A percentile compares a stretch with the other conserved stretches of the same genome.
Conservation (phyloP, 2,888 invertebrate genomes). For the Himalopsyche kuldschensis region DNA sequence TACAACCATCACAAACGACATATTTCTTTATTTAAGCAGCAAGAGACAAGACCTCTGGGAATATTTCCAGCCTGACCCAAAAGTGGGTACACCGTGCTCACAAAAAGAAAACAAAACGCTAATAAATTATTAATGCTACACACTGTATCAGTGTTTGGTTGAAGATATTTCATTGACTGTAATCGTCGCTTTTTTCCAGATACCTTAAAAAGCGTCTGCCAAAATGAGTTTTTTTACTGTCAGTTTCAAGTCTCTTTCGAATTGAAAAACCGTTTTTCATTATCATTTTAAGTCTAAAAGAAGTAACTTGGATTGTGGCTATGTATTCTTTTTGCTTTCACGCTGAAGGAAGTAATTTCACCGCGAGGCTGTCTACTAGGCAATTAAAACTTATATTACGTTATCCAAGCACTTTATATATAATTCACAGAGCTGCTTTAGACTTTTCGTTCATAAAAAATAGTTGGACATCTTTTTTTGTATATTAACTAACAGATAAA, state of each 20-base stretch:
- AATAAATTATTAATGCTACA: slow-evolving; percentile 1
- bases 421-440: no score
- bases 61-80: background rate
- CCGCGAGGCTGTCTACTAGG: background rate
- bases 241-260: background rate
- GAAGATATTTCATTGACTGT: background rate
- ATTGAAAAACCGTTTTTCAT: background rate
- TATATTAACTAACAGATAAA: no score
- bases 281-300: background rate
- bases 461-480: no score
- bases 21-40: background rate
- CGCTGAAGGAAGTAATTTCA: background rate
- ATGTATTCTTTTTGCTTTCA: background rate
- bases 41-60: background rate
- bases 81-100: background rate
- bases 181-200: background rate
- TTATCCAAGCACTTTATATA: no score
- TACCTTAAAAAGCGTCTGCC: background rate
- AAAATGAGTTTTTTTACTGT: background rate
- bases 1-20: background rate
- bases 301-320: background rate
- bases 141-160: background rate
- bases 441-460: no score
- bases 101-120: background rate
- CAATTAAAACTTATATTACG: background rate